Conservation (phyloP, 1,140 invertebrate genomes). For the Tetramorium parvispinum region DNA sequence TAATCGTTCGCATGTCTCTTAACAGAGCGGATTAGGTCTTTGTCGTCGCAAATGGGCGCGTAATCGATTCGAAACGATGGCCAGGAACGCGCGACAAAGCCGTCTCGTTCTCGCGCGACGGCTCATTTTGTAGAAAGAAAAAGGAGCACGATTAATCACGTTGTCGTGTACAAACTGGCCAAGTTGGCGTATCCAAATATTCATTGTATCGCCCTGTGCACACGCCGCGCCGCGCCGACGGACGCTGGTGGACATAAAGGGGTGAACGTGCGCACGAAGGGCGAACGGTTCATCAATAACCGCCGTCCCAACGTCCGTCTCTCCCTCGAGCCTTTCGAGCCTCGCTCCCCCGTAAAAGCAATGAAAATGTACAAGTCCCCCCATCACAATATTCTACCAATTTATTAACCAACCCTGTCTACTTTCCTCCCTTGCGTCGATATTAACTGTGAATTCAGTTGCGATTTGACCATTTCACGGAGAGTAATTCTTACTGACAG, state of each 20-base stretch:
- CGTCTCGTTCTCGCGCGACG: not conserved
- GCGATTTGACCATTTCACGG: not conserved
- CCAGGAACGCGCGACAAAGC: not conserved
- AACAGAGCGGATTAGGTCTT: slow-evolving; percentile 30
- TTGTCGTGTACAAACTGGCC: slow-evolving; percentile 43
- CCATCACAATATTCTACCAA: slow-evolving; percentile 48
- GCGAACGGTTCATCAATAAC: slow-evolving; percentile 72
- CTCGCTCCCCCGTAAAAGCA: slow-evolving; percentile 50
- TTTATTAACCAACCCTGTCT: slow-evolving; percentile 68
- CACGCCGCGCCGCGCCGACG: not conserved
- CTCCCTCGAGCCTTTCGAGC: slow-evolving; percentile 26
- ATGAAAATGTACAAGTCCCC: slow-evolving; percentile 59
- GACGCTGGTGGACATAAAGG: slow-evolving; percentile 49
- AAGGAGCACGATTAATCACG: slow-evolving; percentile 56
- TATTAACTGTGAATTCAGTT: not conserved
- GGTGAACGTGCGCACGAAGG: slow-evolving; percentile 30
- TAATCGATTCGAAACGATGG: slow-evolving; percentile 39
- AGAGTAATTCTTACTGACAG: not conserved
- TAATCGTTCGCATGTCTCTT: slow-evolving; percentile 29
- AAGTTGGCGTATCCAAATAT: slow-evolving; percentile 55
- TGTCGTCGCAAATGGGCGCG: slow-evolving; percentile 4
- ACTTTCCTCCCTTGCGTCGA: slow-evolving; percentile 6
- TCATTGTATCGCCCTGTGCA: slow-evolving; percentile 50
- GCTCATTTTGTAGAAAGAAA: slow-evolving; percentile 38
- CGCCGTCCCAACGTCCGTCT: slow-evolving; percentile 38